Percentiles rank a stretch among this genome's conserved stretches.
Evolutionary conservation across 2,113 vertebrate genomes (phyloP).

Genomic region (Tachysurus vachellii): DNA sequence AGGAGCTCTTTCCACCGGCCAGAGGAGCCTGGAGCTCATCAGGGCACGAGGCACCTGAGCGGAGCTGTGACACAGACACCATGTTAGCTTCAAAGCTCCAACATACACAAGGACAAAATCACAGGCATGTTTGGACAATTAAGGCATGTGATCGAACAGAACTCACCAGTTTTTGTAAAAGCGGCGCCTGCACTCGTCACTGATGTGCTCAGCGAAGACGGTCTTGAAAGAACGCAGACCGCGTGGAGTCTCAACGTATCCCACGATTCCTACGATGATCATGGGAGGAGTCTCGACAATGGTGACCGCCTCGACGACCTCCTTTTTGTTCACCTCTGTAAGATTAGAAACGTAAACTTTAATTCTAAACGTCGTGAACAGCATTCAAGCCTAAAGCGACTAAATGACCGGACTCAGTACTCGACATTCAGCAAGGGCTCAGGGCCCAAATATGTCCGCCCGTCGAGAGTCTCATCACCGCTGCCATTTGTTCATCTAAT

Average conservation of each 20-base stretch:
- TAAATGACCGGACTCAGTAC: conserved; percentile 67
- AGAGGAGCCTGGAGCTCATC: conserved; percentile 98
- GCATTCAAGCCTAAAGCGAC: not conserved
- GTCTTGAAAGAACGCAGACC: conserved; percentile 96
- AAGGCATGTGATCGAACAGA: too few relatives aligned
- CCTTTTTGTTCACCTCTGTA: conserved; percentile 98
- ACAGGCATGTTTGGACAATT: not conserved
- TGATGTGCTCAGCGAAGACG: conserved; percentile 94
- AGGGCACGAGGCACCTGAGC: conserved; percentile 82
- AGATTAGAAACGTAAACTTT: not conserved
- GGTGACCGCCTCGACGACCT: conserved; percentile 95
- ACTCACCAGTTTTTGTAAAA: conserved; percentile 99
- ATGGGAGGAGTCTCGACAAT: conserved; percentile 95
- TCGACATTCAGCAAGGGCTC: conserved; percentile 78
- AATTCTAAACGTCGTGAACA: not conserved
- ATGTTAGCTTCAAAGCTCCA: conserved; percentile 62
- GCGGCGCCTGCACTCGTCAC: conserved; percentile 95
- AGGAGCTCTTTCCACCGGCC: conserved; percentile 89
- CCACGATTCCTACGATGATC: conserved; percentile 90
- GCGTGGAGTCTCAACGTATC: conserved; percentile 89
- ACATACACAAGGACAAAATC: not conserved
- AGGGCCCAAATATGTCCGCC: conserved; percentile 75
- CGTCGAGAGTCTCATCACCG: conserved; percentile 78
- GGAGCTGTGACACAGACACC: conserved; percentile 82
- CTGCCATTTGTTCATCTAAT: conserved; percentile 17